Evolutionary conservation across 2,888 invertebrate genomes (phyloP).

Genomic region (Tillus elongatus): DNA sequence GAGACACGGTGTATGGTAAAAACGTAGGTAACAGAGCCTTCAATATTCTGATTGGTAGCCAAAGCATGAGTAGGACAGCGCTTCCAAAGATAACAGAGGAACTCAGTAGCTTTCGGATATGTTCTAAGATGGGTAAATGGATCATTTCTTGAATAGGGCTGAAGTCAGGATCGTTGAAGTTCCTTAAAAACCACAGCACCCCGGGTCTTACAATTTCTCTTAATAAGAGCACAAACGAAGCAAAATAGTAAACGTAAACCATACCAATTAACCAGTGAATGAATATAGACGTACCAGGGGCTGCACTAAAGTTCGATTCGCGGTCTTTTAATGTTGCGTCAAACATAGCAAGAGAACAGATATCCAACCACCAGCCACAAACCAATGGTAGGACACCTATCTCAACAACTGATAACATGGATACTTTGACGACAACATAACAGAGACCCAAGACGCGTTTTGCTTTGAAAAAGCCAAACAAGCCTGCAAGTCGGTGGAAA

Average conservation of each 20-base stretch:
- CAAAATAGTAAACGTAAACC: slow-evolving; percentile 99
- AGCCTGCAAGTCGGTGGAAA: slow-evolving; percentile 73
- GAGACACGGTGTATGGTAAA: slow-evolving; percentile 87
- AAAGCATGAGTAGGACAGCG: slow-evolving; percentile 90
- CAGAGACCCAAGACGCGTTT: slow-evolving; percentile 84
- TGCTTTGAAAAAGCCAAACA: slow-evolving; percentile 70
- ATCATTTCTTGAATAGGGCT: slow-evolving; percentile 99
- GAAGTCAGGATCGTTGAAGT: slow-evolving; percentile 97
- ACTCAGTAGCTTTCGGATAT: slow-evolving; percentile 80
- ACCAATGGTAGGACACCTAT: slow-evolving; percentile 93
- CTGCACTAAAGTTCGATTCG: slow-evolving; percentile 76
- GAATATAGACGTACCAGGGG: slow-evolving; percentile 95
- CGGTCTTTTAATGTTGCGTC: slow-evolving; percentile 83
- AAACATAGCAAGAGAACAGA: slow-evolving; percentile 89
- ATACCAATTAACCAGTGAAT: slow-evolving; percentile 99
- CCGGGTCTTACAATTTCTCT: slow-evolving; percentile 94
- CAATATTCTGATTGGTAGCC: slow-evolving; percentile 86
- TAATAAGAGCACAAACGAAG: slow-evolving; percentile 86
- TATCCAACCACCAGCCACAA: slow-evolving; percentile 99
- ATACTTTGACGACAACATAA: slow-evolving; percentile 86
- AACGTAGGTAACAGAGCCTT: slow-evolving; percentile 75
- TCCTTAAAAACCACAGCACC: slow-evolving; percentile 95
- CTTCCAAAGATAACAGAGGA: slow-evolving; percentile 95
- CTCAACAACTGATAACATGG: slow-evolving; percentile 90
- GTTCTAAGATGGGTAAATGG: slow-evolving; percentile 85